Evolutionary conservation across 2,797 vertebrate genomes (phyloP).

Genomic region (Melopsittacus undulatus): DNA sequence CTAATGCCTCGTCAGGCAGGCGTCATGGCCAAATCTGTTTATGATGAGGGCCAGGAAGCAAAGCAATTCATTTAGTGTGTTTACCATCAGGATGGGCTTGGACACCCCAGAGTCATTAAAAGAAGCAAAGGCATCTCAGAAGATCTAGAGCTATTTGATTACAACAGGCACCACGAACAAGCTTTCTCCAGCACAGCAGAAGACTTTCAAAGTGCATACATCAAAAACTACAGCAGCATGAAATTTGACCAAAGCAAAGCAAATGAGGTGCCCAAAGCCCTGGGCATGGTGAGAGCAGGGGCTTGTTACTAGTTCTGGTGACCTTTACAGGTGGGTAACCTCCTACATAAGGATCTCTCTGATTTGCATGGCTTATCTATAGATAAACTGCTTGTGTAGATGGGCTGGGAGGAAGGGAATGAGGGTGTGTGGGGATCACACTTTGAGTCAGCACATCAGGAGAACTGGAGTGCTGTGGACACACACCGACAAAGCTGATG

Average conservation of each 20-base stretch:
- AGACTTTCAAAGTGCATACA: constrained; percentile 34
- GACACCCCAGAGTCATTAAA: constrained; percentile 18
- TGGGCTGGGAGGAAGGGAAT: not conserved
- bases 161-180: not conserved
- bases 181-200: constrained; percentile 9
- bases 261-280: constrained; percentile 50
- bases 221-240: constrained; percentile 37
- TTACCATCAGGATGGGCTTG: constrained; percentile 8
- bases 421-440: not conserved
- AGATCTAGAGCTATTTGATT: constrained; percentile 21
- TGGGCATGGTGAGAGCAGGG: not conserved
- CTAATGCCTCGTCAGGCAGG: constrained; percentile 25
- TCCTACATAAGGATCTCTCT: constrained; percentile 14
- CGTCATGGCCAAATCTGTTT: not conserved
- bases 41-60: not conserved
- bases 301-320: constrained; percentile 33
- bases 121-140: constrained; percentile 4
- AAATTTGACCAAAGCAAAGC: constrained; percentile 49
- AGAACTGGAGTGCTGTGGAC: not conserved
- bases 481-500: not conserved
- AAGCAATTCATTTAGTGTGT: constrained; percentile 45
- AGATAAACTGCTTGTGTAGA: not conserved
- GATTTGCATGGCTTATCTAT: not conserved
- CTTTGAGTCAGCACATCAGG: not conserved
- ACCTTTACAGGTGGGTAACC: constrained; percentile 14